These are phyloP conservation scores for Sebastes trivittatus DNA, from an alignment of 2,797 vertebrate species.

Conservation along the genomic window DNA sequence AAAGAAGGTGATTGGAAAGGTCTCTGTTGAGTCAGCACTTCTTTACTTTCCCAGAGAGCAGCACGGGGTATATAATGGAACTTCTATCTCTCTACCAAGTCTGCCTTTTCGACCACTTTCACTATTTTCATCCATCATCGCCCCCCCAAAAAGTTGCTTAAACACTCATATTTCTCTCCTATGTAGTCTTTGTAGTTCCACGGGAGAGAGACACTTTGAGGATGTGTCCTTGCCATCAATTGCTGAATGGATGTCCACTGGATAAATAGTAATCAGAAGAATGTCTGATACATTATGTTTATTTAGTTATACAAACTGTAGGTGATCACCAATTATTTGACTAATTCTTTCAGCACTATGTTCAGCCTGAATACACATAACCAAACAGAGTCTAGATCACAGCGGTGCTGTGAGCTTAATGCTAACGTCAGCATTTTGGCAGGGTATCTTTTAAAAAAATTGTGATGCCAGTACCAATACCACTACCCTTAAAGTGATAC, in stretches of 20 bases:
- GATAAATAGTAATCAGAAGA: not conserved
- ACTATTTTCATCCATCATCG: constrained; percentile 49
- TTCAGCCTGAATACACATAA: too few relatives aligned
- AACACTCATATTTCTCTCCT: not conserved
- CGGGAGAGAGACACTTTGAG: not conserved
- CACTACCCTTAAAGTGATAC: too few relatives aligned
- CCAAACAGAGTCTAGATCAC: fast-evolving
- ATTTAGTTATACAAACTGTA: not conserved
- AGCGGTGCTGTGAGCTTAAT: too few relatives aligned
- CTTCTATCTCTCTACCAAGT: constrained; percentile 25
- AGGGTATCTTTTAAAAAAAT: too few relatives aligned
- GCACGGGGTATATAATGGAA: constrained; percentile 25
- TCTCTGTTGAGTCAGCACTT: constrained; percentile 58
- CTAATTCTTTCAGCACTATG: not conserved
- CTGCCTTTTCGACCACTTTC: constrained; percentile 15
- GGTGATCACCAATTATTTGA: not conserved
- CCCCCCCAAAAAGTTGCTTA: not conserved
- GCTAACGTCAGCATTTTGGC: too few relatives aligned
- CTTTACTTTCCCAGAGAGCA: constrained; percentile 43
- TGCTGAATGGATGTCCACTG: not conserved
- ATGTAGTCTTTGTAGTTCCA: not conserved
- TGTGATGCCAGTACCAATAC: too few relatives aligned
- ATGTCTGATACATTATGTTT: not conserved
- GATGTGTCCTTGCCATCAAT: not conserved
- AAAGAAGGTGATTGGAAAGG: constrained; percentile 38